Percentiles rank a stretch among this genome's conserved stretches.
phyloP scores from a whole-genome alignment of 2,888 invertebrate species.

The Phrixothrix hirtus region DNA sequence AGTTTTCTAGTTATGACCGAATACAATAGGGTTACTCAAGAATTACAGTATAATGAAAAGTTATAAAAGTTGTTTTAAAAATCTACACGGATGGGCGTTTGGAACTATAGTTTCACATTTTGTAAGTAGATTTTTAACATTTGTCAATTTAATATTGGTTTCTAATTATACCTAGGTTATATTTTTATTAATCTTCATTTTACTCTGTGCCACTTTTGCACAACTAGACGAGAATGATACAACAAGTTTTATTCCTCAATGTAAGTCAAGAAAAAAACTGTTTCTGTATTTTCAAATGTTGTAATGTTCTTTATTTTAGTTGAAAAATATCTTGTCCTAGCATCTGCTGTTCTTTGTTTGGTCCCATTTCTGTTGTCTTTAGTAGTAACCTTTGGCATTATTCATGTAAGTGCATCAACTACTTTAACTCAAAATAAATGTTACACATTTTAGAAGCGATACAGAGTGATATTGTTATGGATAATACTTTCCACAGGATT shows the following conservation, averaged over 20 bases:
- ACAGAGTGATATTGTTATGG: conserved; percentile 5
- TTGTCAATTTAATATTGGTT: background rate
- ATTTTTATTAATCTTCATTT: background rate
- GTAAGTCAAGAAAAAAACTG: too few relatives aligned
- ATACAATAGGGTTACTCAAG: too few relatives aligned
- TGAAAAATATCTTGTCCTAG: conserved; percentile 29
- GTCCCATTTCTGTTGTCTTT: conserved; percentile 27
- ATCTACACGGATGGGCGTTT: background rate
- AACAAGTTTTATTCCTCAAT: too few relatives aligned
- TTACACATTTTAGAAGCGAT: conserved; percentile 7
- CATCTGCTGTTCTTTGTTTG: conserved; percentile 22
- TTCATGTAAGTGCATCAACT: conserved; percentile 7
- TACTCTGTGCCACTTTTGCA: background rate
- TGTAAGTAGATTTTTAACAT: background rate
- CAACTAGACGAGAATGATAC: too few relatives aligned
- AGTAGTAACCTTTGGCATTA: conserved; percentile 8
- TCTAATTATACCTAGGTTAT: background rate
- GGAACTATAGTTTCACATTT: background rate
- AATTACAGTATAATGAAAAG: background rate
- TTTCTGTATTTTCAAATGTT: too few relatives aligned
- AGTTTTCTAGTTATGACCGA: too few relatives aligned
- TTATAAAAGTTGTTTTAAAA: background rate
- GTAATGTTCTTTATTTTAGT: conserved; percentile 15
- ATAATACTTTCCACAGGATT: conserved; percentile 2
- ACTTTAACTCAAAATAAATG: background rate